A percentile compares a stretch with the other conserved stretches of the same genome.
Conservation (phyloP, 1,140 invertebrate genomes). For the Luehdorfia chinensis region DNA sequence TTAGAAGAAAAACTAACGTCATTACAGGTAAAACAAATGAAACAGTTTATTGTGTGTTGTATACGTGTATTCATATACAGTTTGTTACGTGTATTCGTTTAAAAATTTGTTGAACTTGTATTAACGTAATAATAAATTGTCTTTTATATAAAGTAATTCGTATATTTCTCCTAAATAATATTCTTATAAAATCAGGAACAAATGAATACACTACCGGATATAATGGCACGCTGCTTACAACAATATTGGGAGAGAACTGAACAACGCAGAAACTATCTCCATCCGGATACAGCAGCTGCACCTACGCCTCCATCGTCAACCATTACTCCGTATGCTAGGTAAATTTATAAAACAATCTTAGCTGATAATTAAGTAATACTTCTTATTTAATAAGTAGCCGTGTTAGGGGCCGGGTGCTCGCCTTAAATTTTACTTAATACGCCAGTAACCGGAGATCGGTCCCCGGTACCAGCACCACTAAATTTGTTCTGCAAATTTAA, state of each 20-base stretch:
- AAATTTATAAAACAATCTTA: not conserved
- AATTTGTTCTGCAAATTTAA: too few relatives aligned
- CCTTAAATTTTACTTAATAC: too few relatives aligned
- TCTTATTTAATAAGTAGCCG: too few relatives aligned
- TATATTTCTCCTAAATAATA: too few relatives aligned
- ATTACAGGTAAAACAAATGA: slow-evolving; percentile 80
- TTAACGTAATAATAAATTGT: too few relatives aligned
- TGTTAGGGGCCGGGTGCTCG: too few relatives aligned
- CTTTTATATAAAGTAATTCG: not conserved
- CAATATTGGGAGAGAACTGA: slow-evolving; percentile 84
- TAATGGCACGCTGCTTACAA: slow-evolving; percentile 85
- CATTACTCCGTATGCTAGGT: slow-evolving; percentile 62
- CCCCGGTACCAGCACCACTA: too few relatives aligned
- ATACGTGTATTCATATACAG: too few relatives aligned
- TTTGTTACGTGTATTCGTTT: too few relatives aligned
- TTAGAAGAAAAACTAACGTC: slow-evolving; percentile 92
- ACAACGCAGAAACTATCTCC: slow-evolving; percentile 88
- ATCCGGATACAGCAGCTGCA: slow-evolving; percentile 86
- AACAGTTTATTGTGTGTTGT: too few relatives aligned
- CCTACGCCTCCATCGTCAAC: slow-evolving; percentile 59
- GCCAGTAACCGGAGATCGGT: too few relatives aligned
- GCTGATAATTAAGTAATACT: not conserved
- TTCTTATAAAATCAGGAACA: slow-evolving; percentile 85
- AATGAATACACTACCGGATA: slow-evolving; percentile 89
- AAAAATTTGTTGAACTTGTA: too few relatives aligned